Conservation (phyloP, 2,797 vertebrate species). For the Phoebastria nigripes region DNA sequence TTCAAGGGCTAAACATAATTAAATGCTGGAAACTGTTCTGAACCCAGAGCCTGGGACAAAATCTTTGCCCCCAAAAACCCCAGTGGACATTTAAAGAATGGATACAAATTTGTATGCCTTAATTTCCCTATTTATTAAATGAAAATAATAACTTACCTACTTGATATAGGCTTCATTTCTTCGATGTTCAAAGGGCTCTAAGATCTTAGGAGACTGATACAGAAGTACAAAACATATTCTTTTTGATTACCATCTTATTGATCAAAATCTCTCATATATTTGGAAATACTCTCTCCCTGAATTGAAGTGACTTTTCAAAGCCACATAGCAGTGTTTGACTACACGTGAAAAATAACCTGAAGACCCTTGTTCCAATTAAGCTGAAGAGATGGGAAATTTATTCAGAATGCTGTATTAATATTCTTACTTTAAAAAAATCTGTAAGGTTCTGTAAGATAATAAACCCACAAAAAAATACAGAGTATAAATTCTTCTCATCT, state of each 20-base stretch:
- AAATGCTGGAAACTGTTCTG: not conserved
- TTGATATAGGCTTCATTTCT: not conserved
- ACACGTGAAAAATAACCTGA: not conserved
- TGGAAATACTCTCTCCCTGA: not conserved
- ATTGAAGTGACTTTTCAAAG: not conserved
- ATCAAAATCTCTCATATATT: not conserved
- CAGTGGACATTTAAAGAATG: not conserved
- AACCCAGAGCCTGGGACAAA: not conserved
- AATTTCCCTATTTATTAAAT: not conserved
- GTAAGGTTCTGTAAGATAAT: not conserved
- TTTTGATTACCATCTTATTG: not conserved
- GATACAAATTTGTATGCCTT: not conserved
- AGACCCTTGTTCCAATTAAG: not conserved
- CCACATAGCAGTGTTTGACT: not conserved
- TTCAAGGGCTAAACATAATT: not conserved
- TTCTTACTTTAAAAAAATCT: not conserved
- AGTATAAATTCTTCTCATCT: not conserved
- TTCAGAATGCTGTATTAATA: not conserved
- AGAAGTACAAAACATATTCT: not conserved
- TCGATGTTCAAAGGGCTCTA: not conserved
- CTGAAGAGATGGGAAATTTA: not conserved
- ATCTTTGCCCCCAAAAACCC: fast-evolving
- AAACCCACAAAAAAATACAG: not conserved
- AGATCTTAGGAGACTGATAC: not conserved
- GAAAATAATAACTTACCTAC: not conserved